These are phyloP conservation scores for Gymnothorax reevesii DNA, from an alignment of 2,797 vertebrate species.

Conservation along the genomic window DNA sequence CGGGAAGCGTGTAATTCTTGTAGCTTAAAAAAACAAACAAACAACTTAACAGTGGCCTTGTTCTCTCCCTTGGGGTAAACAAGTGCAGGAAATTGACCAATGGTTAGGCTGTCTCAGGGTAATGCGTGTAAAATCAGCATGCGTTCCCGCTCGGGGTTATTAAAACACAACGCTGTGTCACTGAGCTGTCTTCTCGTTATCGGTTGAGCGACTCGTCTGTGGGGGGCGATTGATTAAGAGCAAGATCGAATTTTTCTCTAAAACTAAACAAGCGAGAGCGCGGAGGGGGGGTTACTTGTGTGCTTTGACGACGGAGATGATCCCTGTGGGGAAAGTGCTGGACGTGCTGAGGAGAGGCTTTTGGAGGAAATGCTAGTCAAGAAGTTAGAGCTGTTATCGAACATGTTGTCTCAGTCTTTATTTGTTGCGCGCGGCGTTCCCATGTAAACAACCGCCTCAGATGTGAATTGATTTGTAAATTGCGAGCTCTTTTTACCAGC, in stretches of 20 bases:
- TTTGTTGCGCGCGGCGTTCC: slow-evolving; percentile 33
- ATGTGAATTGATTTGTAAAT: slow-evolving; percentile 35
- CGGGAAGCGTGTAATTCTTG: neutral
- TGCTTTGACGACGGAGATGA: slow-evolving; percentile 19
- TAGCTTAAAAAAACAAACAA: neutral
- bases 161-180: slow-evolving; percentile 54
- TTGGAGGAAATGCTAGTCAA: neutral
- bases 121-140: slow-evolving; percentile 63
- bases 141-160: slow-evolving; percentile 48
- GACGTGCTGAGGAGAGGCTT: neutral
- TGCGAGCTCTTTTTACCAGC: slow-evolving; percentile 21
- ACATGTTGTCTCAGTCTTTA: neutral
- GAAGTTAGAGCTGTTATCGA: neutral
- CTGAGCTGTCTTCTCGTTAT: neutral
- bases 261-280: slow-evolving; percentile 9
- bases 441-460: slow-evolving; percentile 35
- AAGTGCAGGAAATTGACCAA: slow-evolving; percentile 47
- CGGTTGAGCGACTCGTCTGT: neutral
- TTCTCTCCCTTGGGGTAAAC: slow-evolving; percentile 59
- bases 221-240: slow-evolving; percentile 6
- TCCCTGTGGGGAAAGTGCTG: neutral
- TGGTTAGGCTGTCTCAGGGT: slow-evolving; percentile 58
- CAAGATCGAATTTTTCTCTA: neutral
- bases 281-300: neutral
- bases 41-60: neutral